phyloP scores from a whole-genome alignment of 1,140 invertebrate genomes.

The Pygmarrhopalites habei region DNA sequence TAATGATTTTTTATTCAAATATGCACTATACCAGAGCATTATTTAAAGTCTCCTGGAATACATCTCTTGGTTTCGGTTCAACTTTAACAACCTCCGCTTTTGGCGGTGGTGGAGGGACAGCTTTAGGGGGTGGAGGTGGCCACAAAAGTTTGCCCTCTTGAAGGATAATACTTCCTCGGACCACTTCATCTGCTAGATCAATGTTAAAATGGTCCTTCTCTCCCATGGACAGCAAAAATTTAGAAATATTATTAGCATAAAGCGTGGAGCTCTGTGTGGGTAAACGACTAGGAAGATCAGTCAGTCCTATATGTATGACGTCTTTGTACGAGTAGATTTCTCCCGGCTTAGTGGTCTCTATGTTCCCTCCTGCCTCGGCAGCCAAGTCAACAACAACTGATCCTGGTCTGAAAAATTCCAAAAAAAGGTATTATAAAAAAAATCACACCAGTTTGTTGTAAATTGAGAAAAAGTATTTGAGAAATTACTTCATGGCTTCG shows the following conservation, averaged over 20 bases:
- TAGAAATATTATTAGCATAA: slow-evolving; percentile 85
- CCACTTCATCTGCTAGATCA: slow-evolving; percentile 77
- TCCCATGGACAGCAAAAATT: slow-evolving; percentile 73
- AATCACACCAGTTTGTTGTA: too few relatives aligned
- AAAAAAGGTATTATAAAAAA: slow-evolving; percentile 55
- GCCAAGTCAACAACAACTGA: slow-evolving; percentile 84
- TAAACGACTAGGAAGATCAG: slow-evolving; percentile 69
- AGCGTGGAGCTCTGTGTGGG: slow-evolving; percentile 79
- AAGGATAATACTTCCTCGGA: slow-evolving; percentile 70
- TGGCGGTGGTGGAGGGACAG: slow-evolving; percentile 44
- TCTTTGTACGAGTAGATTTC: slow-evolving; percentile 67
- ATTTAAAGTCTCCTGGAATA: slow-evolving; percentile 54
- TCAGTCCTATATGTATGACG: slow-evolving; percentile 77
- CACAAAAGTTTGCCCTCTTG: slow-evolving; percentile 67
- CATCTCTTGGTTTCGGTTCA: slow-evolving; percentile 47
- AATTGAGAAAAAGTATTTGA: too few relatives aligned
- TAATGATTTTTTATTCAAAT: too few relatives aligned
- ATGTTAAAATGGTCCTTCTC: slow-evolving; percentile 59
- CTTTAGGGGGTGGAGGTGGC: slow-evolving; percentile 63
- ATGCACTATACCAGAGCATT: slow-evolving; percentile 52
- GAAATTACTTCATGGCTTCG: slow-evolving; percentile 30
- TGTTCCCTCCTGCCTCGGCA: slow-evolving; percentile 80
- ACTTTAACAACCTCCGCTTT: slow-evolving; percentile 45
- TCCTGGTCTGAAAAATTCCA: slow-evolving; percentile 51
- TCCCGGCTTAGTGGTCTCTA: slow-evolving; percentile 66